Evolutionary conservation across 2,113 vertebrate species (phyloP).

Genomic region (Pogona vitticeps): DNA sequence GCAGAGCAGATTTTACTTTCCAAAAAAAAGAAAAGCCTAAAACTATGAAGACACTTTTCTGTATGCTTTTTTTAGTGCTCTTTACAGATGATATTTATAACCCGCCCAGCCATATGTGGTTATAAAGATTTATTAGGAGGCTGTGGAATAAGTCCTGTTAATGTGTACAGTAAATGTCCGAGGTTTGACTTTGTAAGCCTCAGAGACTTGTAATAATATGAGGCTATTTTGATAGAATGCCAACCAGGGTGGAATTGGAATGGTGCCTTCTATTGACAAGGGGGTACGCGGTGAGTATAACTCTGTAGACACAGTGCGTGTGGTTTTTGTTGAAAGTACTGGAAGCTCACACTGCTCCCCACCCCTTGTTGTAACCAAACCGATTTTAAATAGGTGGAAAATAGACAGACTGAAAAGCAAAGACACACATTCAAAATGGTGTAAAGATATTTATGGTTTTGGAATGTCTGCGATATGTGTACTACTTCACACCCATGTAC

Average conservation of each 20-base stretch:
- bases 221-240: conserved; percentile 81
- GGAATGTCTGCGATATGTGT: background rate
- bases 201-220: conserved; percentile 85
- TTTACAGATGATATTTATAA: conserved; percentile 85
- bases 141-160: conserved; percentile 84
- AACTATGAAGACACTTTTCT: conserved; percentile 71
- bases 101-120: conserved; percentile 76
- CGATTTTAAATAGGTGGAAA: conserved; percentile 1
- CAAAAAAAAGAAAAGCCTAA: conserved; percentile 33
- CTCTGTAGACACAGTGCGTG: conserved; percentile 60
- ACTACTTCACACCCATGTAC: background rate
- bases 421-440: conserved; percentile 44
- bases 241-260: conserved; percentile 78
- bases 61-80: conserved; percentile 73
- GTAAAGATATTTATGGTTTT: conserved; percentile 32
- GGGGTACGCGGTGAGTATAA: conserved; percentile 68
- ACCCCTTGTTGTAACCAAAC: background rate
- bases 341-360: background rate
- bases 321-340: conserved; percentile 53
- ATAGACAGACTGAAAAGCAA: conserved; percentile 42
- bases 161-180: conserved; percentile 78
- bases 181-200: conserved; percentile 79
- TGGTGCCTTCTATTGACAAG: conserved; percentile 77
- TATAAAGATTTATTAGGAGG: conserved; percentile 88
- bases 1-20: conserved; percentile 33